Percentiles rank a stretch among this genome's conserved stretches.
These are phyloP conservation scores for Stegastes partitus DNA, from an alignment of 2,113 vertebrate species.

Conservation along the genomic window DNA sequence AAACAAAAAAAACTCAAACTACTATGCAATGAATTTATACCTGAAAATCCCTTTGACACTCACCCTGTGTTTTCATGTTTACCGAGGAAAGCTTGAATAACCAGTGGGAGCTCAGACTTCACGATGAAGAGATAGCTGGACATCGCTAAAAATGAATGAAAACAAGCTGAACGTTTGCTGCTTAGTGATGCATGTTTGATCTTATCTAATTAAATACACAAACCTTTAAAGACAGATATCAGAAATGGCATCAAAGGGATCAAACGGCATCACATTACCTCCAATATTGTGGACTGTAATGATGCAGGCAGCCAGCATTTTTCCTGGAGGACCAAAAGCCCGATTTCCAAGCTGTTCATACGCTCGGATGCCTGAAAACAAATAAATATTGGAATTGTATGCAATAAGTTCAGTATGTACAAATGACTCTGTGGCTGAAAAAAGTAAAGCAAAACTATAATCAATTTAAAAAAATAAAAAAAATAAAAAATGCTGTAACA, in stretches of 20 bases:
- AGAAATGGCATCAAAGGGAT: background rate
- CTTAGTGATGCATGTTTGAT: rapidly evolving
- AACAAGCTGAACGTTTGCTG: conserved; percentile 61
- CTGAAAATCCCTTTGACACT: conserved; percentile 25
- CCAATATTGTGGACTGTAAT: conserved; percentile 92
- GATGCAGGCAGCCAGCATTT: conserved; percentile 84
- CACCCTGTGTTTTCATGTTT: conserved; percentile 76
- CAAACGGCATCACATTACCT: conserved; percentile 44
- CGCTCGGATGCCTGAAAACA: conserved; percentile 86
- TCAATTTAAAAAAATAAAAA: no score
- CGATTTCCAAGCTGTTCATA: conserved; percentile 91
- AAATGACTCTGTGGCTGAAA: background rate
- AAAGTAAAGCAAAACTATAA: no score
- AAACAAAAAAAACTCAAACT: conserved; percentile 16
- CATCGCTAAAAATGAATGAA: conserved; percentile 84
- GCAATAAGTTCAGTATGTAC: background rate
- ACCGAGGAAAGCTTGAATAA: conserved; percentile 87
- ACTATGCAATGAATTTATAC: background rate
- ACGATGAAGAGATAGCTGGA: conserved; percentile 94
- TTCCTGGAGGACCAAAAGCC: conserved; percentile 87
- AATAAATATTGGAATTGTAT: background rate
- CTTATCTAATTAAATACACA: background rate
- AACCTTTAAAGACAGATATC: background rate
- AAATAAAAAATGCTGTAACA: no score
- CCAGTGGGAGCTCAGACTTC: conserved; percentile 90